Evolutionary conservation across 1,140 invertebrate genomes (phyloP).

Genomic region (Apis dorsata): DNA sequence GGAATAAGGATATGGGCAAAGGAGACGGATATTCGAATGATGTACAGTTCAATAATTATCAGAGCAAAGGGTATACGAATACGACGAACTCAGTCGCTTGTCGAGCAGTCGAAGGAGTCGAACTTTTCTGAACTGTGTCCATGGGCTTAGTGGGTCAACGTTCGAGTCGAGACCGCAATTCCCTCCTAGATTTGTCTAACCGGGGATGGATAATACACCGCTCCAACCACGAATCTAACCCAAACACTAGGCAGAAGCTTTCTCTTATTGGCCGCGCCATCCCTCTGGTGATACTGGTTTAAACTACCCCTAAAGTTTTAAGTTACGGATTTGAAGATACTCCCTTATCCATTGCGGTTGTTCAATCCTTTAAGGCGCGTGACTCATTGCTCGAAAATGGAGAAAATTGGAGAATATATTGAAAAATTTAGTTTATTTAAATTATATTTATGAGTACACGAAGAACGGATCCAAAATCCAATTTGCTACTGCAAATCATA

Average conservation of each 20-base stretch:
- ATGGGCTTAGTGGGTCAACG: background rate
- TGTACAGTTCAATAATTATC: background rate
- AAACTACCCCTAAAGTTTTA: constrained; percentile 13
- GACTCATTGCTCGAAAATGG: background rate
- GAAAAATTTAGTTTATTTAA: no score
- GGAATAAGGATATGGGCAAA: background rate
- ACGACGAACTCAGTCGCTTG: background rate
- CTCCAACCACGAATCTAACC: constrained; percentile 6
- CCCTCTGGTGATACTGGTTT: background rate
- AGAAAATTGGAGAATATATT: background rate
- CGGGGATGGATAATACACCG: constrained; percentile 5
- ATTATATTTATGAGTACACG: no score
- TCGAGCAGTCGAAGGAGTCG: no score
- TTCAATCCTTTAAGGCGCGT: background rate
- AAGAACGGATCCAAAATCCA: no score
- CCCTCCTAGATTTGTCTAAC: constrained; percentile 4
- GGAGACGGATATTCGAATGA: background rate
- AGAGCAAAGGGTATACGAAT: background rate
- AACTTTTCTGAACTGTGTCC: background rate
- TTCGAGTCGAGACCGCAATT: constrained; percentile 1
- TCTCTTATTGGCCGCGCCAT: background rate
- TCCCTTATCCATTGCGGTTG: background rate
- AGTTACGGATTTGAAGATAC: background rate
- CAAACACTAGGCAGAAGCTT: background rate
- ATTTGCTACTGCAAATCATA: no score